Conservation (phyloP, 2,888 invertebrate species). For the Aphelenchoides bicaudatus region DNA sequence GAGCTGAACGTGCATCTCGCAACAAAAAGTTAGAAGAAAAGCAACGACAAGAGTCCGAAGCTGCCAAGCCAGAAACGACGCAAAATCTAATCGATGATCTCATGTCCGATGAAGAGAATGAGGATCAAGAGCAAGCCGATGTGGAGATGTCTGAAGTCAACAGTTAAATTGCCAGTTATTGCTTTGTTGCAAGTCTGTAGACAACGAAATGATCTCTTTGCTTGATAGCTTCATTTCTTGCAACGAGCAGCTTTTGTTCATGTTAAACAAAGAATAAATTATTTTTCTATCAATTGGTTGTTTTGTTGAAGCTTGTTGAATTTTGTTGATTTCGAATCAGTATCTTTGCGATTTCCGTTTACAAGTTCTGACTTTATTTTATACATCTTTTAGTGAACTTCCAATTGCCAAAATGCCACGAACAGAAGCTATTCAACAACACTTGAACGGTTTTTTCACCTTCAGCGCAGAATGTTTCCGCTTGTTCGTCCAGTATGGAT, state of each 20-base stretch:
- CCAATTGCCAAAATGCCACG: too few species aligned
- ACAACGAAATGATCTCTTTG: slow-evolving; percentile 1
- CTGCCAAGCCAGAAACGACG: background rate
- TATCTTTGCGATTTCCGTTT: background rate
- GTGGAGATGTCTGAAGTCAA: background rate
- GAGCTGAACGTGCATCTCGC: background rate
- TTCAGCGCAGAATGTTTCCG: slow-evolving; percentile 34
- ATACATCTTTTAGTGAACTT: too few species aligned
- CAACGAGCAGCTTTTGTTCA: background rate
- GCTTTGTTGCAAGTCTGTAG: too few species aligned
- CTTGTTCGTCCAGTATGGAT: slow-evolving; percentile 50
- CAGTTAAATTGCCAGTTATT: too few species aligned
- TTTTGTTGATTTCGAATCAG: slow-evolving; percentile 2
- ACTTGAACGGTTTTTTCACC: slow-evolving; percentile 16
- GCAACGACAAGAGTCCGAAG: background rate
- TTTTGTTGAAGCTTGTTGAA: slow-evolving; percentile 4
- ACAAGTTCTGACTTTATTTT: background rate
- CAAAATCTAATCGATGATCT: slow-evolving; percentile 6
- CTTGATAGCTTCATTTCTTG: background rate
- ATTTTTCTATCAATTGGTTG: slow-evolving; percentile 1
- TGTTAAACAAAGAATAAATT: too few species aligned
- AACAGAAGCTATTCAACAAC: too few species aligned
- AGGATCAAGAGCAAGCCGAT: slow-evolving; percentile 6
- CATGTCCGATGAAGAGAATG: slow-evolving; percentile 15
- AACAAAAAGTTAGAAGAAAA: slow-evolving; percentile 1